Percentiles rank a stretch among this genome's conserved stretches.
phyloP scores from a whole-genome alignment of 2,797 vertebrate species.

The Pygocentrus nattereri region DNA sequence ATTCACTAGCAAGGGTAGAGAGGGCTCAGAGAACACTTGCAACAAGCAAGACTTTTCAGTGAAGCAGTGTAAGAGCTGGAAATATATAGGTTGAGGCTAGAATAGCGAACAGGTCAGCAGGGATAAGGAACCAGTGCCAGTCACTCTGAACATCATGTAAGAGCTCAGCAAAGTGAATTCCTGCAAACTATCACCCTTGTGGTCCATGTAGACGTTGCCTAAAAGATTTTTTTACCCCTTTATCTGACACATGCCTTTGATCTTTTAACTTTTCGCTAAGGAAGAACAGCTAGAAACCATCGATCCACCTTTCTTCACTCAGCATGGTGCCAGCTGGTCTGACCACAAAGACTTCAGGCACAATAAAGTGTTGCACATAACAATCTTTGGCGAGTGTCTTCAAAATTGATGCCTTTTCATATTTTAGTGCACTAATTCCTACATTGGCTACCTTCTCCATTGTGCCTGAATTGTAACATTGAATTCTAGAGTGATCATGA shows the following conservation, averaged over 20 bases:
- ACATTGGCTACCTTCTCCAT: neutral
- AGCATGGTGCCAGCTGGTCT: conserved; percentile 14
- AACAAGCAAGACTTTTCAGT: neutral
- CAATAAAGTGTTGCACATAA: neutral
- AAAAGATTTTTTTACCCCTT: neutral
- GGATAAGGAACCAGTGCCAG: neutral
- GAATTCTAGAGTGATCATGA: neutral
- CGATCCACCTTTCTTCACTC: neutral
- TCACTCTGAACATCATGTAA: conserved; percentile 5
- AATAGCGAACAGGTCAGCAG: neutral
- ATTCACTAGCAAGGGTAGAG: neutral
- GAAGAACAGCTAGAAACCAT: neutral
- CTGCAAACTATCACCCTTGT: neutral
- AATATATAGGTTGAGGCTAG: neutral
- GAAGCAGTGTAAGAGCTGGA: neutral
- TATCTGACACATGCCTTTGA: conserved; percentile 8
- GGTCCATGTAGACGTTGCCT: neutral
- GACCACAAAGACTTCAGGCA: neutral
- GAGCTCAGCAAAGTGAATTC: neutral
- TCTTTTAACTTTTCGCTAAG: neutral
- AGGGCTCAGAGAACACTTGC: neutral
- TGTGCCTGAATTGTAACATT: neutral
- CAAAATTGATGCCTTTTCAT: too few species aligned
- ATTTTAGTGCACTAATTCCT: too few species aligned
- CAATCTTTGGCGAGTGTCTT: neutral